These are phyloP conservation scores for Rhopalosiphum maidis DNA, from an alignment of 1,140 invertebrate species.

Conservation along the genomic window DNA sequence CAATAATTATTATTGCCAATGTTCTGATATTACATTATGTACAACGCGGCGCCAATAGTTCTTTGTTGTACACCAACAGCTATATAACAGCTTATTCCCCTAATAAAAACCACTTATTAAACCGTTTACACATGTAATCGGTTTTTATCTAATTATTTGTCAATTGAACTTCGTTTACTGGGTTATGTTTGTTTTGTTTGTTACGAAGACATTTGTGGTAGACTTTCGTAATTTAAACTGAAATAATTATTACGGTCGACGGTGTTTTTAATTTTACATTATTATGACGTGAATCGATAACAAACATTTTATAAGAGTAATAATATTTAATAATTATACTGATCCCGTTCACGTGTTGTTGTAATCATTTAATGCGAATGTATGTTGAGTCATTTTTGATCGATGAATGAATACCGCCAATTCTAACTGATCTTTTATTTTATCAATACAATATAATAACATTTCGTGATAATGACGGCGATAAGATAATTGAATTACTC, in stretches of 20 bases:
- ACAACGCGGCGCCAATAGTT: not conserved
- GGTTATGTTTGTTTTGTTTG: constrained; percentile 17
- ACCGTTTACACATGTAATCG: not conserved
- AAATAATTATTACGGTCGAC: not conserved
- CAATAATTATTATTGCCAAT: not conserved
- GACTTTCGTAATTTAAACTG: not conserved
- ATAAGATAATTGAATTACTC: not conserved
- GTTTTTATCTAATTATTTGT: not conserved
- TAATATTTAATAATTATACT: not conserved
- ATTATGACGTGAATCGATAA: not conserved
- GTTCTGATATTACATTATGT: not conserved
- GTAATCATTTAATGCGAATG: not conserved
- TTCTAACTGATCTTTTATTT: not conserved
- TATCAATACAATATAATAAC: not conserved
- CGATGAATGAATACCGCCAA: not conserved
- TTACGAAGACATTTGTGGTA: not conserved
- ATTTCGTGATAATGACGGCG: not conserved
- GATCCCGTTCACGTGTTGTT: not conserved
- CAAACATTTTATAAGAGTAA: not conserved
- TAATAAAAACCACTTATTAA: no score
- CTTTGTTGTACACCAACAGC: no score
- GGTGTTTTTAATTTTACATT: not conserved
- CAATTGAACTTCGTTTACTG: not conserved
- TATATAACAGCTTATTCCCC: no score
- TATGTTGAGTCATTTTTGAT: not conserved